phyloP scores from a whole-genome alignment of 1,140 invertebrate genomes.

The Varroa destructor region DNA sequence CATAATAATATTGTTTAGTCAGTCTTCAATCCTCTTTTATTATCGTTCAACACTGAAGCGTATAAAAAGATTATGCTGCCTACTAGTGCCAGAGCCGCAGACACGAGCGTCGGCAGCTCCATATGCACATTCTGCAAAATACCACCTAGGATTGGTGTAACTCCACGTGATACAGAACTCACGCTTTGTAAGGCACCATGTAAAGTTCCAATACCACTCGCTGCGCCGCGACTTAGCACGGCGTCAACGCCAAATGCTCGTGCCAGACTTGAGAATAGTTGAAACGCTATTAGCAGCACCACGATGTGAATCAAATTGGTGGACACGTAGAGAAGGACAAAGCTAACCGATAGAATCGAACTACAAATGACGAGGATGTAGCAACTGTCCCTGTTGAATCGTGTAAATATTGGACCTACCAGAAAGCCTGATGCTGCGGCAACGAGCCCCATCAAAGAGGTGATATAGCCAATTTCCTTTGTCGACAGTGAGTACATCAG shows the following conservation, averaged over 20 bases:
- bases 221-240: slow-evolving; percentile 7
- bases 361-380: neutral
- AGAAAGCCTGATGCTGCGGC: slow-evolving; percentile 9
- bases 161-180: slow-evolving; percentile 1
- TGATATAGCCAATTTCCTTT: slow-evolving; percentile 10
- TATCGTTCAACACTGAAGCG: no score
- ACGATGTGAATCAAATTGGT: neutral
- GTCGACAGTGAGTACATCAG: slow-evolving; percentile 4
- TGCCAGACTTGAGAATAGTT: neutral
- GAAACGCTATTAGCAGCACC: neutral
- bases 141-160: neutral
- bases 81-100: neutral
- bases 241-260: slow-evolving; percentile 2
- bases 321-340: slow-evolving; percentile 1
- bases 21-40: no score
- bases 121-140: neutral
- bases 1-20: no score
- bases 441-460: neutral
- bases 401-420: neutral
- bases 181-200: slow-evolving; percentile 17
- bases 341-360: neutral
- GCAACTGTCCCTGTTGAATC: neutral
- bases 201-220: neutral
- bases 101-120: neutral
- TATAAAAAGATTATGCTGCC: neutral